Percentiles rank a stretch among this genome's conserved stretches.
Conservation (phyloP, 2,888 invertebrate genomes). For the Pyrochroa serraticornis region DNA sequence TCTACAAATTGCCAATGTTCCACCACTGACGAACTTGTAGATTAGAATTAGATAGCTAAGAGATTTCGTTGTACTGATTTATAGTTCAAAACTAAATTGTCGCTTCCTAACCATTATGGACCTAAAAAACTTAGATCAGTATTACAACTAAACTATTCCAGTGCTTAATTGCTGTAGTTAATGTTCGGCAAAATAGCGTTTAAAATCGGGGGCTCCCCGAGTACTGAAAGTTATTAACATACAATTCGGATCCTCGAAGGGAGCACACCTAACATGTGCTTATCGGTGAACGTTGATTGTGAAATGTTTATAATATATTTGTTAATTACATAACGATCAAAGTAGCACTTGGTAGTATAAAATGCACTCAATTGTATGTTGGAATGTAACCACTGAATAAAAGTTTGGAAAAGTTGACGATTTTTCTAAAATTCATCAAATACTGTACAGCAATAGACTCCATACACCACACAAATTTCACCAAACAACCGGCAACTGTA, state of each 20-base stretch:
- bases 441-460: no score
- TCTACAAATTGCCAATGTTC: constrained; percentile 29
- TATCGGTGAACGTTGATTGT: constrained; percentile 24
- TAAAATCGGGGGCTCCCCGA: not conserved
- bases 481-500: no score
- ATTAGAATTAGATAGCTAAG: no score
- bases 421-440: not conserved
- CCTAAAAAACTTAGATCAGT: constrained; percentile 1
- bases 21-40: constrained; percentile 12
- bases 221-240: not conserved
- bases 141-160: constrained; percentile 4
- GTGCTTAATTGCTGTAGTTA: constrained; percentile 19
- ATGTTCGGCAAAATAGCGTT: constrained; percentile 20
- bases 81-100: constrained; percentile 1
- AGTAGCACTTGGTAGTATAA: constrained; percentile 21
- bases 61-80: no score
- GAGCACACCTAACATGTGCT: constrained; percentile 9
- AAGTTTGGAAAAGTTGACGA: constrained; percentile 9
- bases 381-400: constrained; percentile 24
- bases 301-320: constrained; percentile 14
- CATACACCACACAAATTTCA: no score
- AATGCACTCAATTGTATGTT: constrained; percentile 24
- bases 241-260: not conserved
- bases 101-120: constrained; percentile 8
- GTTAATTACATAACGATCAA: constrained; percentile 7